phyloP scores from a whole-genome alignment of 2,797 vertebrate genomes.

The Mallotus villosus region DNA sequence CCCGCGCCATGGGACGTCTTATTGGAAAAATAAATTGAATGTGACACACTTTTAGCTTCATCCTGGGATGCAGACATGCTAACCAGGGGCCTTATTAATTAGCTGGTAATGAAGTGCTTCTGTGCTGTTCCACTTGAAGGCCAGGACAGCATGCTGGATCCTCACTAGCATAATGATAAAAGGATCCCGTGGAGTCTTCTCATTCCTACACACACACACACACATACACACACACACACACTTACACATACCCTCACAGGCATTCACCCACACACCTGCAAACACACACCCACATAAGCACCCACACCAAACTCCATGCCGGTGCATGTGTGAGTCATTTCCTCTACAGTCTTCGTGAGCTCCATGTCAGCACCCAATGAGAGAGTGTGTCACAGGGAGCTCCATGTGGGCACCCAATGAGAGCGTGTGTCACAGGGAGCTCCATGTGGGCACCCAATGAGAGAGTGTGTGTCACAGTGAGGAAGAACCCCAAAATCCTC shows the following conservation, averaged over 20 bases:
- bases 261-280: slow-evolving; percentile 7
- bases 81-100: slow-evolving; percentile 63
- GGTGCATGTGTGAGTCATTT: too few relatives aligned
- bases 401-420: too few relatives aligned
- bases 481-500: too few relatives aligned
- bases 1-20: slow-evolving; percentile 32
- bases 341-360: too few relatives aligned
- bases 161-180: slow-evolving; percentile 57
- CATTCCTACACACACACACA: slow-evolving; percentile 6
- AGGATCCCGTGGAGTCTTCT: slow-evolving; percentile 37
- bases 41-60: slow-evolving; percentile 58
- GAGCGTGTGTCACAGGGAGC: not conserved
- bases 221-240: not conserved
- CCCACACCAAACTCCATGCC: not conserved
- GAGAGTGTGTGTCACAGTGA: too few relatives aligned
- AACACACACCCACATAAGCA: not conserved
- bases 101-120: slow-evolving; percentile 65
- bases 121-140: slow-evolving; percentile 45
- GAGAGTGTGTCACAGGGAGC: too few relatives aligned
- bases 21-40: slow-evolving; percentile 57
- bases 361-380: too few relatives aligned
- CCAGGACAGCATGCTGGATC: slow-evolving; percentile 47
- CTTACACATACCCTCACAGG: not conserved
- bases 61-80: slow-evolving; percentile 54
- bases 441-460: too few relatives aligned